These are phyloP conservation scores for Noctua janthe DNA, from an alignment of 2,888 invertebrate genomes.

Conservation along the genomic window DNA sequence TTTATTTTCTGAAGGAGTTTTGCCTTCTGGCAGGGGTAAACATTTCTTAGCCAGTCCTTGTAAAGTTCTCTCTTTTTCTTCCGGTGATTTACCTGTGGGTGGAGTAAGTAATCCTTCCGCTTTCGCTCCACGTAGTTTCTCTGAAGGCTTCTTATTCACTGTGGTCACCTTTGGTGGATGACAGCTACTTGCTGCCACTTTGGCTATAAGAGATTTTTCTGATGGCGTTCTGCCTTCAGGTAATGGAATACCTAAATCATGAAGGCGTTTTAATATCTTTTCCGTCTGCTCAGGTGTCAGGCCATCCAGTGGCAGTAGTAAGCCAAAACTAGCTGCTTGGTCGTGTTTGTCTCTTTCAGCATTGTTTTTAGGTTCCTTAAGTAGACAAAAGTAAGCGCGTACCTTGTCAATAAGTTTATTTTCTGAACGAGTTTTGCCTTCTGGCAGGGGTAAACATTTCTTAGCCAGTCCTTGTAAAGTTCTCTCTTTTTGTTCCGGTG, in stretches of 20 bases:
- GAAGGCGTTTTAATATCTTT: conserved; percentile 62
- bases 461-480: conserved; percentile 58
- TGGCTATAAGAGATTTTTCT: conserved; percentile 40
- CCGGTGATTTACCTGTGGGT: conserved; percentile 34
- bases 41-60: conserved; percentile 48
- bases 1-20: too few relatives aligned
- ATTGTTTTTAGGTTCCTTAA: conserved; percentile 16
- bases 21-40: too few relatives aligned
- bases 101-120: conserved; percentile 33
- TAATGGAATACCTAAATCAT: conserved; percentile 40
- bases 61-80: conserved; percentile 46
- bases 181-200: neutral
- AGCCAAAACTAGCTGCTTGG: conserved; percentile 6
- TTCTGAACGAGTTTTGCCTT: conserved; percentile 56
- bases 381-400: conserved; percentile 15
- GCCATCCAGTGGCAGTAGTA: conserved; percentile 10
- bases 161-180: neutral
- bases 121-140: conserved; percentile 9
- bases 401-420: conserved; percentile 13
- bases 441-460: conserved; percentile 56
- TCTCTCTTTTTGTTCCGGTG: conserved; percentile 35
- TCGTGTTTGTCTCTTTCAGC: conserved; percentile 5
- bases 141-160: neutral
- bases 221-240: conserved; percentile 69
- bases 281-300: conserved; percentile 62